Evolutionary conservation across 2,888 invertebrate species (phyloP).

Genomic region (Harpalus rubripes): DNA sequence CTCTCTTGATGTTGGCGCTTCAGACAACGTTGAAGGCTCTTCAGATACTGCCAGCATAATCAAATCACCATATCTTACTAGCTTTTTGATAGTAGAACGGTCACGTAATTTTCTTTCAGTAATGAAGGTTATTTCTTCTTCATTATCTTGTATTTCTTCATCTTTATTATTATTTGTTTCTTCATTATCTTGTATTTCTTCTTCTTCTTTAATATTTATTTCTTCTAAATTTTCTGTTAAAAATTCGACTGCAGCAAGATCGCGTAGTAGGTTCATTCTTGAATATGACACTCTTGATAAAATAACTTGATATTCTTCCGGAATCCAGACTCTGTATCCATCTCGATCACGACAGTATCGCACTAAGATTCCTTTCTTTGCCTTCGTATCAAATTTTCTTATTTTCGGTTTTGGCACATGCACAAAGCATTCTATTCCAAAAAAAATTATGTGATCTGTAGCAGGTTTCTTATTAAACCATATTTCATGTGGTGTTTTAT

Average conservation of each 20-base stretch:
- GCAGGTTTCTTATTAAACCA: conserved; percentile 73
- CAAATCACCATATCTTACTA: neutral
- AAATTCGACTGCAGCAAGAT: conserved; percentile 32
- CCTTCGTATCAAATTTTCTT: conserved; percentile 73
- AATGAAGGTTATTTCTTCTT: neutral
- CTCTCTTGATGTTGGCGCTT: conserved; percentile 29
- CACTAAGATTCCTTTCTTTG: conserved; percentile 72
- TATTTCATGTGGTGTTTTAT: conserved; percentile 73
- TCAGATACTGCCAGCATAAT: conserved; percentile 4
- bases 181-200: conserved; percentile 22
- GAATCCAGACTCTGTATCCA: conserved; percentile 68
- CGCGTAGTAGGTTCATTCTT: neutral
- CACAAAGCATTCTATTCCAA: conserved; percentile 72
- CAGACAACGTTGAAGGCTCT: conserved; percentile 41
- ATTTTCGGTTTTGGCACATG: conserved; percentile 73
- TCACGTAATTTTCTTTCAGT: conserved; percentile 3
- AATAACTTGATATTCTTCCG: conserved; percentile 68
- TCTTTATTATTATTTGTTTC: conserved; percentile 11
- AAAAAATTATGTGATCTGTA: conserved; percentile 73
- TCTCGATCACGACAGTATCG: conserved; percentile 73
- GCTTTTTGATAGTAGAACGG: neutral
- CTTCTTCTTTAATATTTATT: neutral
- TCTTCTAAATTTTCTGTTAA: conserved; percentile 29
- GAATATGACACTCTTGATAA: conserved; percentile 61
- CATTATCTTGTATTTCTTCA: conserved; percentile 17